A percentile compares a stretch with the other conserved stretches of the same genome.
These are phyloP conservation scores for Scolopax mira DNA, from an alignment of 2,113 vertebrate genomes.

Conservation along the genomic window DNA sequence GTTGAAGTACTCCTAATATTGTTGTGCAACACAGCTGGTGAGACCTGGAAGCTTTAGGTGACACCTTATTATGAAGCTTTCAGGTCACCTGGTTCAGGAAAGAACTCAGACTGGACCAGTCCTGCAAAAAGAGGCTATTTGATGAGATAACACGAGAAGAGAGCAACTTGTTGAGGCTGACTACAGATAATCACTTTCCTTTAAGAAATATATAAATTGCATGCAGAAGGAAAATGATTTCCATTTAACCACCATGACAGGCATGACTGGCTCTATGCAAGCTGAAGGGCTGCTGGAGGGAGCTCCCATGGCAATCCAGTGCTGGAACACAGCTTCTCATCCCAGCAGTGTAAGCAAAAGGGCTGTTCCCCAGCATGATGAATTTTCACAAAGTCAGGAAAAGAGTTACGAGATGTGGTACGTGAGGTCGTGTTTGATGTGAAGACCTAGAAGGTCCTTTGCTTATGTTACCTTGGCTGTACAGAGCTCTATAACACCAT, in stretches of 20 bases:
- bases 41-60: neutral
- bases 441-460: neutral
- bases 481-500: neutral
- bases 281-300: neutral
- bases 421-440: neutral
- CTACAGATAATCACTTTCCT: neutral
- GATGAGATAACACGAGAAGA: neutral
- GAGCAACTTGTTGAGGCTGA: neutral
- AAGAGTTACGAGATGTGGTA: neutral
- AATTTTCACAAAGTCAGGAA: neutral
- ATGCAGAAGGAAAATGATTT: neutral
- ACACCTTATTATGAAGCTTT: neutral
- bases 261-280: neutral
- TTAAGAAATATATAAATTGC: neutral
- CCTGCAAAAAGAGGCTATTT: neutral
- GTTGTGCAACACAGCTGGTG: neutral
- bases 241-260: neutral
- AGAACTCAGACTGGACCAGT: neutral
- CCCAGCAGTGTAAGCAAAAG: accelerated
- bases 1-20: neutral
- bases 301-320: neutral
- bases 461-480: neutral
- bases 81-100: neutral
- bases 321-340: neutral
- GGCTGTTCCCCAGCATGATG: neutral